Evolutionary conservation across 2,797 vertebrate genomes (phyloP), one percentile per base, ranked within the genome.

Genomic region (Orestias chungarensis): DNA sequence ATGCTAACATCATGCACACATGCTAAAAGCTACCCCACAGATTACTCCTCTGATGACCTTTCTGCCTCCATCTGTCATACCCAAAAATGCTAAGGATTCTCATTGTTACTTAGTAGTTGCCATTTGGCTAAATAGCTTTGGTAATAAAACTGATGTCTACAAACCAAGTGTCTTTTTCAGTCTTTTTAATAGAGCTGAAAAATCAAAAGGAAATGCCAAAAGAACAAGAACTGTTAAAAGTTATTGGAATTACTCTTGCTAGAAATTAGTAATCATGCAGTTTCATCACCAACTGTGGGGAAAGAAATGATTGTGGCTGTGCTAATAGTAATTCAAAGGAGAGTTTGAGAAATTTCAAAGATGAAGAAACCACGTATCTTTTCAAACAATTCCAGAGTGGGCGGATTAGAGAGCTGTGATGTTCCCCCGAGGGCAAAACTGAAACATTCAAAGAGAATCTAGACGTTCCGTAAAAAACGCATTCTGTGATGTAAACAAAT

Each of bases 401-500:
- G 25, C 43, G 42, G 77, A 82, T 88, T 76, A 88, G 70, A 88
- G 59, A 23, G 2, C 14, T 67, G 44, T 40, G 27, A 76, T 38
- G 46, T n/a, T 64, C 55, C 75, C 69, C 79, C 3, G 15, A 75
- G 69, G 75, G 74, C 62, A 59, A 31, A 52, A 70, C 59, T 69
- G 72, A 78, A 73, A 47, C 71, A 76, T 73, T 77, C 64, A 80
- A 75, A 85, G 64, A 72, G 50, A 83, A 71, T 80, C 5, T 55
- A 46, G 67, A 15, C 38, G 55, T 69, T 69, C 59, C 70, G 35
- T 61, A 69, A 78, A 87, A 64, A 88, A 75, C 44, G 17, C 49
- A 75, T 77, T 80, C 50, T 86, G 72, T 66, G 74, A 80, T 80
- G 81, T 68, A 84, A 88, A 83, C 72, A 89, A 86, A 84, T 74